Evolutionary conservation across 2,888 invertebrate species (phyloP).

Genomic region (Choristoneura rosaceana): DNA sequence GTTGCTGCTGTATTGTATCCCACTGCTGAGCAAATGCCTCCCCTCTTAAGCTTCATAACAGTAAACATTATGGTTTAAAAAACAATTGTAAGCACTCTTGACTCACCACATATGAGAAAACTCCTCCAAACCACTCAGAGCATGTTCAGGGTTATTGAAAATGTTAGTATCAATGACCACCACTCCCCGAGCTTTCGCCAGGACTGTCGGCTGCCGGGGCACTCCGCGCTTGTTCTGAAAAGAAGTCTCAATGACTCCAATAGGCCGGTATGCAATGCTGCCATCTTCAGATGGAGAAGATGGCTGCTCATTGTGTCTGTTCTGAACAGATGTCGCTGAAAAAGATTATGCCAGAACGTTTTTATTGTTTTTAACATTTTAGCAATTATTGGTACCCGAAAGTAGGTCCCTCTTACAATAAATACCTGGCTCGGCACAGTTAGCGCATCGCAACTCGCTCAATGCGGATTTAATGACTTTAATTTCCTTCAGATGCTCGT

Average conservation of each 20-base stretch:
- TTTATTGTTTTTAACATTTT: not conserved
- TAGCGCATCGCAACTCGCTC: constrained; percentile 81
- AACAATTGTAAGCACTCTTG: not conserved
- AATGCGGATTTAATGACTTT: constrained; percentile 85
- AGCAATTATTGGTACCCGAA: too few relatives aligned
- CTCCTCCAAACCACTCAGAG: constrained; percentile 92
- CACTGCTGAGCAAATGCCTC: too few relatives aligned
- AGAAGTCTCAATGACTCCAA: constrained; percentile 92
- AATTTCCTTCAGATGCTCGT: constrained; percentile 89
- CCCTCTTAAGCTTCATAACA: too few relatives aligned
- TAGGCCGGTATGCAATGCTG: constrained; percentile 84
- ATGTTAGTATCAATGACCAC: constrained; percentile 89
- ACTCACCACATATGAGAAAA: constrained; percentile 96
- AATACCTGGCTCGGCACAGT: constrained; percentile 72
- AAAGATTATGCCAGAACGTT: constrained; percentile 40
- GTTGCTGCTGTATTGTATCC: too few relatives aligned
- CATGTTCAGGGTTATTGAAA: constrained; percentile 96
- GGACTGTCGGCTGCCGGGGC: constrained; percentile 94
- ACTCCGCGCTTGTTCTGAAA: constrained; percentile 95
- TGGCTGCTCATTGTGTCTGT: constrained; percentile 44
- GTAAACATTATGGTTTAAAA: too few relatives aligned
- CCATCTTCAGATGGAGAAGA: constrained; percentile 49
- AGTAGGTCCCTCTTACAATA: not conserved
- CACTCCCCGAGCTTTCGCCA: constrained; percentile 89
- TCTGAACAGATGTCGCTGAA: constrained; percentile 63